Conservation (phyloP, 2,113 vertebrate genomes). For the Leucopternis melanops region DNA sequence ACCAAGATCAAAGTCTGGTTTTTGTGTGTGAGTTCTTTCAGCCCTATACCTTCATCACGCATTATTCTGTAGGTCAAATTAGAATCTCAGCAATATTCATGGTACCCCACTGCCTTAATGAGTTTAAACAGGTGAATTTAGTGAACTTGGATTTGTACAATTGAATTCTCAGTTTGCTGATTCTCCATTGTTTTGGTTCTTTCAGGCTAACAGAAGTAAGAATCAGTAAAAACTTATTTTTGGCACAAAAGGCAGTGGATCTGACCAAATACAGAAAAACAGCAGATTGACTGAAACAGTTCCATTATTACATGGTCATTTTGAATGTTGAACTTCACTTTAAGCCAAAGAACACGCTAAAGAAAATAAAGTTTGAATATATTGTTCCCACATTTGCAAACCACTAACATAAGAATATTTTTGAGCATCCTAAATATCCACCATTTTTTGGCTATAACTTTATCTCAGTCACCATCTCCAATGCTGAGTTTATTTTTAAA, state of each 20-base stretch:
- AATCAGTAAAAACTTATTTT: constrained; percentile 41
- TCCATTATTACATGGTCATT: constrained; percentile 55
- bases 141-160: background rate
- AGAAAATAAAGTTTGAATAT: constrained; percentile 63
- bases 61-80: background rate
- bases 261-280: constrained; percentile 26
- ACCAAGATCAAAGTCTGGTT: background rate
- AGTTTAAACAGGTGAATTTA: background rate
- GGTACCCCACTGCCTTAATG: background rate
- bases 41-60: background rate
- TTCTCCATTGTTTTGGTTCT: background rate
- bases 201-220: constrained; percentile 4
- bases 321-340: constrained; percentile 36
- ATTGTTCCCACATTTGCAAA: constrained; percentile 68
- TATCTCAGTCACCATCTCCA: constrained; percentile 63
- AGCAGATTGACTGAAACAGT: constrained; percentile 11
- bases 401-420: constrained; percentile 57
- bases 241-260: background rate
- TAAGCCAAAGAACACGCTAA: constrained; percentile 53
- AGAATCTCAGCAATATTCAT: background rate
- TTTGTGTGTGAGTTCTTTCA: background rate
- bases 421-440: constrained; percentile 57
- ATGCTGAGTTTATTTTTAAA: constrained; percentile 66
- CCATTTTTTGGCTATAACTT: constrained; percentile 44
- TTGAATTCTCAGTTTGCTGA: background rate